Conservation (phyloP, 2,888 invertebrate species). For the Melanostoma scalare region DNA sequence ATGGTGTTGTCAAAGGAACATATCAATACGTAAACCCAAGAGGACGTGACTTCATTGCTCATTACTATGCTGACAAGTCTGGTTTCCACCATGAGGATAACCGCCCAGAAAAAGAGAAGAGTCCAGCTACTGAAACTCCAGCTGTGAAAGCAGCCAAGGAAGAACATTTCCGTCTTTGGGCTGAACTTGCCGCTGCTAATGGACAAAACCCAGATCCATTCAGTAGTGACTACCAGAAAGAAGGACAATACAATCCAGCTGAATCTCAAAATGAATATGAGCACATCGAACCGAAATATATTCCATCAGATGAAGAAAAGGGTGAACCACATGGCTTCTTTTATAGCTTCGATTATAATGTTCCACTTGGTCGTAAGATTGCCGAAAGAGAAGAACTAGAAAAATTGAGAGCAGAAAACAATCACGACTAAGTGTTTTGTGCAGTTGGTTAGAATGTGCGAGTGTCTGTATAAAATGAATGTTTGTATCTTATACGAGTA, state of each 20-base stretch:
- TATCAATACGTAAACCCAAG: conserved; percentile 86
- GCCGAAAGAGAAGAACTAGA: conserved; percentile 80
- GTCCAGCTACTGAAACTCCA: conserved; percentile 87
- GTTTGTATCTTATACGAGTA: too few relatives aligned
- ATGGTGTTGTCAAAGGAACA: conserved; percentile 87
- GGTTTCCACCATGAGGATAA: conserved; percentile 92
- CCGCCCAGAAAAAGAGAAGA: conserved; percentile 85
- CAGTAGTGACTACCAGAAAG: conserved; percentile 79
- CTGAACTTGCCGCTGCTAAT: conserved; percentile 85
- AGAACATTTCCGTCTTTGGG: conserved; percentile 87
- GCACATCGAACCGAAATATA: conserved; percentile 79
- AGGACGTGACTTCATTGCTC: conserved; percentile 81
- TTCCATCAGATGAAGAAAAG: conserved; percentile 82
- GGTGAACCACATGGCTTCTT: conserved; percentile 88
- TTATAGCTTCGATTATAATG: conserved; percentile 88
- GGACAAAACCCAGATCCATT: conserved; percentile 82
- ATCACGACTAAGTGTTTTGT: conserved; percentile 54
- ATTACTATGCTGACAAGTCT: conserved; percentile 88
- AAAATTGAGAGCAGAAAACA: conserved; percentile 78
- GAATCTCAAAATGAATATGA: conserved; percentile 78
- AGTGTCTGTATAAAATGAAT: neutral
- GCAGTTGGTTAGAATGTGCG: conserved; percentile 23
- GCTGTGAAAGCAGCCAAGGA: conserved; percentile 88
- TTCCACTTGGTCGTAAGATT: conserved; percentile 82
- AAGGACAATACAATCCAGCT: conserved; percentile 77